Evolutionary conservation across 35 echinoderm and acorn worm genomes (phyloP).

Genomic region (Ptychodera flava): DNA sequence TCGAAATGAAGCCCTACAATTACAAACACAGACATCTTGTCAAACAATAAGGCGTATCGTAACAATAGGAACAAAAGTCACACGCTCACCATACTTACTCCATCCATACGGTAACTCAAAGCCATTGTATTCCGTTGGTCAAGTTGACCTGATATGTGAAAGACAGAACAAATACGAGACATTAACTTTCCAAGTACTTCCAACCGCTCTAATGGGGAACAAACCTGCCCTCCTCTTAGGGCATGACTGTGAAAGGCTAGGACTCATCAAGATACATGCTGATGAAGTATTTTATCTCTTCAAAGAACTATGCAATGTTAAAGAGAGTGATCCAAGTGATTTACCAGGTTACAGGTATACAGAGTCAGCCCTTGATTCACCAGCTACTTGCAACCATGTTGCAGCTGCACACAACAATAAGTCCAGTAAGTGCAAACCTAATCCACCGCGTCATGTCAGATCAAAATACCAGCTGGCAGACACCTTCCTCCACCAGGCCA

Average conservation of each 20-base stretch:
- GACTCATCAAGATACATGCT: neutral
- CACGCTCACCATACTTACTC: neutral
- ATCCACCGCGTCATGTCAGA: neutral
- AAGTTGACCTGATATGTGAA: neutral
- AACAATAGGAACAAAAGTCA: no score
- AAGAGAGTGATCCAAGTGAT: neutral
- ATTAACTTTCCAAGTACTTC: neutral
- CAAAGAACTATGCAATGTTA: neutral
- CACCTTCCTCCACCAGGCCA: neutral
- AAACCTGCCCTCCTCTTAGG: neutral
- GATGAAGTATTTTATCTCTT: neutral
- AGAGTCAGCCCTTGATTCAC: neutral
- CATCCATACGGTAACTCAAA: neutral
- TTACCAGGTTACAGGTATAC: neutral
- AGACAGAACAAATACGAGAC: neutral
- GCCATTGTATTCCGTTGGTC: neutral
- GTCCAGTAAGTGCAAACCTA: neutral
- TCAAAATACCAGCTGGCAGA: neutral
- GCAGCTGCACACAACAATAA: neutral
- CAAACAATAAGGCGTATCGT: no score
- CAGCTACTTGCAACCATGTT: neutral
- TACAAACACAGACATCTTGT: no score
- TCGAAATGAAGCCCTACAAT: no score
- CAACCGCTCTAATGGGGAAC: neutral
- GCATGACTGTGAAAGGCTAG: neutral